These are phyloP conservation scores for Lamprologus speciosus DNA, from an alignment of 2,113 vertebrate species.

Conservation along the genomic window DNA sequence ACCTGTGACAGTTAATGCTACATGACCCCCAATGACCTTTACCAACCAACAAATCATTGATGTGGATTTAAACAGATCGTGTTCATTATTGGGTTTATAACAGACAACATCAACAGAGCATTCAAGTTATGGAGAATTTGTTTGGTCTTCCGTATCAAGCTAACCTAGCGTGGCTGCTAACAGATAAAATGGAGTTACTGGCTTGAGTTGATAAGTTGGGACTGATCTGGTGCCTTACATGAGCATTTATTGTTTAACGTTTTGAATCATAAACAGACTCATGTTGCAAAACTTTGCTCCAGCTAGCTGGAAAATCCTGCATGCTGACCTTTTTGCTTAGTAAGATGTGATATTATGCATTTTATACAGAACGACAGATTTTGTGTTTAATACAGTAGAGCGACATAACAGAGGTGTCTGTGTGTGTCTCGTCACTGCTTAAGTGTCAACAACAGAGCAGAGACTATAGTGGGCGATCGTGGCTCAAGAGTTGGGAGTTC, in stretches of 20 bases:
- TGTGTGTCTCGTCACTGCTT: neutral
- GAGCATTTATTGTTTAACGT: neutral
- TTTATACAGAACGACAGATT: neutral
- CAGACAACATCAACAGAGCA: neutral
- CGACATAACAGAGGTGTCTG: neutral
- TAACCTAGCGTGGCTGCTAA: neutral
- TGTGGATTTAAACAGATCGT: accelerated
- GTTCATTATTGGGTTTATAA: neutral
- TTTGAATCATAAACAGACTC: neutral
- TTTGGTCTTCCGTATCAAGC: neutral
- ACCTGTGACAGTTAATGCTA: neutral
- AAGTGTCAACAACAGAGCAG: neutral
- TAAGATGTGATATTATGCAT: neutral
- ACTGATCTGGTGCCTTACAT: neutral
- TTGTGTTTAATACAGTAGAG: neutral
- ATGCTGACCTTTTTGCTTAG: neutral
- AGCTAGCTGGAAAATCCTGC: neutral
- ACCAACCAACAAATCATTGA: neutral
- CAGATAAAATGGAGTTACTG: neutral
- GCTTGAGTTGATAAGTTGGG: neutral
- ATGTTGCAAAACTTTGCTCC: neutral
- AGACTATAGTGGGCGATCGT: neutral
- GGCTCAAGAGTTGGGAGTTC: neutral
- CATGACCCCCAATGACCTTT: neutral
- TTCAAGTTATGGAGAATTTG: neutral